A percentile compares a stretch with the other conserved stretches of the same genome.
Conservation (phyloP, 1,140 invertebrate genomes). For the Camponotus floridanus region DNA sequence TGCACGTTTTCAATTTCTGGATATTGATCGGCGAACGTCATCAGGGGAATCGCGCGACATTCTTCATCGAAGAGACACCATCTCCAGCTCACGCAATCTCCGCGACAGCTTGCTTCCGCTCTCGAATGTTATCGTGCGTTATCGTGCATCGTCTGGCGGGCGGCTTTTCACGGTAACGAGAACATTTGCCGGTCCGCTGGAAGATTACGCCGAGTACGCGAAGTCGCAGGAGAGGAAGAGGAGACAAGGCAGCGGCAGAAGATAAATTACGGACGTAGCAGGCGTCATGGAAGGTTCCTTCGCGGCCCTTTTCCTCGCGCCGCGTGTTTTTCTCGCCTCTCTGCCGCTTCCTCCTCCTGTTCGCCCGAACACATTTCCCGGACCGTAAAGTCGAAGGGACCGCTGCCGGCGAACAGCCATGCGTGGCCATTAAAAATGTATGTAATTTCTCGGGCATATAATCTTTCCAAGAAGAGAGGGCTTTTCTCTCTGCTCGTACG, state of each 20-base stretch:
- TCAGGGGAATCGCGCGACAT: not conserved
- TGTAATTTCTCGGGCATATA: constrained; percentile 74
- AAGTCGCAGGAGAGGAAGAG: constrained; percentile 6
- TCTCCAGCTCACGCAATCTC: constrained; percentile 18
- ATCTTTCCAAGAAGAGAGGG: constrained; percentile 56
- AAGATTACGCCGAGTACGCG: constrained; percentile 44
- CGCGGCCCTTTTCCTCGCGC: constrained; percentile 34
- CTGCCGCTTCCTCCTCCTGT: not conserved
- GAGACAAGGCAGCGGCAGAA: constrained; percentile 35
- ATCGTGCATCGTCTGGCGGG: constrained; percentile 51
- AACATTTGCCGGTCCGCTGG: constrained; percentile 62
- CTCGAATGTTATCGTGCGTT: constrained; percentile 40
- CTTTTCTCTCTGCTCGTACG: constrained; percentile 39
- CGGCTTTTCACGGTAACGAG: constrained; percentile 60
- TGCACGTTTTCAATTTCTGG: not conserved
- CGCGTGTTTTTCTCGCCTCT: not conserved
- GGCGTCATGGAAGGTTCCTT: constrained; percentile 65
- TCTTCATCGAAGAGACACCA: not conserved
- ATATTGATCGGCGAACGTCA: not conserved
- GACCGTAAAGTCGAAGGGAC: constrained; percentile 65
- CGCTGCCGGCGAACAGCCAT: constrained; percentile 57
- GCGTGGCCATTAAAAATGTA: constrained; percentile 76
- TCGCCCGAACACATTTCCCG: constrained; percentile 61
- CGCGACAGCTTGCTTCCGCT: constrained; percentile 6
- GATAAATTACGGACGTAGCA: constrained; percentile 68